These are phyloP conservation scores for Anguilla pacifica DNA, from an alignment of 2,797 vertebrate genomes.

Conservation along the genomic window DNA sequence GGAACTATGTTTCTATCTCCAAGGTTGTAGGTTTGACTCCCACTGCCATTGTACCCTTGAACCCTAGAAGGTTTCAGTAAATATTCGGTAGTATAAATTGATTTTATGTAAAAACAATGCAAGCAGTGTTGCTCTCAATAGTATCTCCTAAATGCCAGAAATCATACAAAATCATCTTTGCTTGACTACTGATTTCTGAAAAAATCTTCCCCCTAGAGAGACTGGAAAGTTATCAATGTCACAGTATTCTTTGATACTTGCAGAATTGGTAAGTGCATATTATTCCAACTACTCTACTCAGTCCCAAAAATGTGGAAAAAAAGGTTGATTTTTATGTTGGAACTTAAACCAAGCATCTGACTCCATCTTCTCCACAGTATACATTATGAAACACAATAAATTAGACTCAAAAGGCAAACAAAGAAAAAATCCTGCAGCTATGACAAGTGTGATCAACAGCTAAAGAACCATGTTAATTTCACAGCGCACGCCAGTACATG, in stretches of 20 bases:
- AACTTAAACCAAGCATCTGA: neutral
- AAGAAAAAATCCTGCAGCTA: slow-evolving; percentile 2
- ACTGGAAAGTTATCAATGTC: neutral
- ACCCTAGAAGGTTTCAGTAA: too few species aligned
- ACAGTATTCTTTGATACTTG: neutral
- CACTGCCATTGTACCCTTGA: too few species aligned
- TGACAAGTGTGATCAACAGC: slow-evolving; percentile 14
- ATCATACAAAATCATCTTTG: neutral
- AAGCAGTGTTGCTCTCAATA: too few species aligned
- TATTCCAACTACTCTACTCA: slow-evolving; percentile 9
- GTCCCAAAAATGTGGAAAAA: neutral
- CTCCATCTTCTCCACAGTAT: neutral
- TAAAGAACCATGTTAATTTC: neutral
- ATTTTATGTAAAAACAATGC: too few species aligned
- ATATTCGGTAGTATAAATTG: too few species aligned
- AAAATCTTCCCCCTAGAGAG: neutral
- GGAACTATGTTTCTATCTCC: too few species aligned
- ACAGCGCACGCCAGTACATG: neutral
- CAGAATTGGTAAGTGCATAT: neutral
- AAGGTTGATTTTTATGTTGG: neutral
- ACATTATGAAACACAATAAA: slow-evolving; percentile 17
- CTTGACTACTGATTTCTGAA: neutral
- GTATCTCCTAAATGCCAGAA: too few species aligned
- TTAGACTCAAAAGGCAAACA: neutral
- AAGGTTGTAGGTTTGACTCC: too few species aligned